Conservation (phyloP, 2,113 vertebrate genomes). For the Nestor notabilis region DNA sequence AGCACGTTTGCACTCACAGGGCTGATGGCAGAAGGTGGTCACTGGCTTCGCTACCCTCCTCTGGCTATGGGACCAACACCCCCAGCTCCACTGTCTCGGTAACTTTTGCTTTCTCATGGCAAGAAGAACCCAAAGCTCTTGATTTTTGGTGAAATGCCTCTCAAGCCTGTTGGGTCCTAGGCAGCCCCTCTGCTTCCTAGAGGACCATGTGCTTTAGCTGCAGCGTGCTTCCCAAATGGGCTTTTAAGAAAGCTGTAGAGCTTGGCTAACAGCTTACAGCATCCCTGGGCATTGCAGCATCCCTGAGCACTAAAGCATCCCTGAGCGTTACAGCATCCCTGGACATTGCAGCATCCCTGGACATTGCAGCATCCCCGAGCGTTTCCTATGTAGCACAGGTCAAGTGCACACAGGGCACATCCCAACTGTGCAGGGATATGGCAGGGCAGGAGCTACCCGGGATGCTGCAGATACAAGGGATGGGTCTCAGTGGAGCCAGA, state of each 20-base stretch:
- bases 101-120: background rate
- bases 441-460: background rate
- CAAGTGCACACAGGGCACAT: rapidly evolving
- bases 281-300: background rate
- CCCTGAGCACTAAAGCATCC: background rate
- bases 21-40: constrained; percentile 97
- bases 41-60: constrained; percentile 94
- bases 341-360: background rate
- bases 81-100: constrained; percentile 97
- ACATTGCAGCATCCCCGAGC: background rate
- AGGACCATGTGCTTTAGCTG: background rate
- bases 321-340: background rate
- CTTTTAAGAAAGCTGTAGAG: background rate
- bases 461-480: background rate
- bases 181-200: background rate
- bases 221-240: background rate
- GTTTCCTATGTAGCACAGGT: rapidly evolving
- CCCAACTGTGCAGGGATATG: rapidly evolving
- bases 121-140: background rate
- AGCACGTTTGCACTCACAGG: constrained; percentile 62
- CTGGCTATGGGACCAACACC: constrained; percentile 97
- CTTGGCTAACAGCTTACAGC: background rate
- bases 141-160: background rate
- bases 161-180: rapidly evolving
- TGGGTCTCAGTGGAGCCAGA: background rate